A percentile compares a stretch with the other conserved stretches of the same genome.
Conservation (phyloP, 2,888 invertebrate species). For the Trissolcus brochymenae region DNA sequence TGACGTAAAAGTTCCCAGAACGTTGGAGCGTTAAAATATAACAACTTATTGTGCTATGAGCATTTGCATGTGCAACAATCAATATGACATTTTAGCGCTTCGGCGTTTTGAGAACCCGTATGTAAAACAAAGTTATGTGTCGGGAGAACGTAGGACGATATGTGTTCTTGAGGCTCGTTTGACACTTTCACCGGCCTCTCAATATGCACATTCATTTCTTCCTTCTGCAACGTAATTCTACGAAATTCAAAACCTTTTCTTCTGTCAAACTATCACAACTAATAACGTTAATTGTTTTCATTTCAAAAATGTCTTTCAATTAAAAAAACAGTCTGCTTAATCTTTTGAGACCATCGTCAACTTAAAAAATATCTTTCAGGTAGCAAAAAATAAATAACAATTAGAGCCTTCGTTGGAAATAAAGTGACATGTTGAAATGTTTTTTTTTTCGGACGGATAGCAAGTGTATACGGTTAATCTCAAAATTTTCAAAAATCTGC, state of each 20-base stretch:
- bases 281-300: no score
- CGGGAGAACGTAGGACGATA: slow-evolving; percentile 58
- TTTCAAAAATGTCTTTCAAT: no score
- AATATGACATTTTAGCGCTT: slow-evolving; percentile 58
- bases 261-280: slow-evolving; percentile 7
- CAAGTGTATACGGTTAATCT: no score
- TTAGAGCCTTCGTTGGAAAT: no score
- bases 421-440: no score
- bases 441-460: no score
- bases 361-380: no score
- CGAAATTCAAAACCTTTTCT: slow-evolving; percentile 48
- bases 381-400: no score
- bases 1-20: slow-evolving; percentile 49
- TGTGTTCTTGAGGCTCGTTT: slow-evolving; percentile 56
- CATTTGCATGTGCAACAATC: slow-evolving; percentile 54
- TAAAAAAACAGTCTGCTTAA: no score
- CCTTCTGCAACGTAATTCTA: slow-evolving; percentile 57
- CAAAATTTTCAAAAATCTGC: slow-evolving; percentile 31
- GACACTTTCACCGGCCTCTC: slow-evolving; percentile 59
- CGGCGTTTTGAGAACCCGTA: slow-evolving; percentile 53
- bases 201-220: slow-evolving; percentile 51
- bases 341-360: no score
- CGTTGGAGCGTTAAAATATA: slow-evolving; percentile 48
- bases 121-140: slow-evolving; percentile 54
- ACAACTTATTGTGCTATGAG: slow-evolving; percentile 51